phyloP scores from a whole-genome alignment of 1,140 invertebrate species.

The Calosoma granatense region DNA sequence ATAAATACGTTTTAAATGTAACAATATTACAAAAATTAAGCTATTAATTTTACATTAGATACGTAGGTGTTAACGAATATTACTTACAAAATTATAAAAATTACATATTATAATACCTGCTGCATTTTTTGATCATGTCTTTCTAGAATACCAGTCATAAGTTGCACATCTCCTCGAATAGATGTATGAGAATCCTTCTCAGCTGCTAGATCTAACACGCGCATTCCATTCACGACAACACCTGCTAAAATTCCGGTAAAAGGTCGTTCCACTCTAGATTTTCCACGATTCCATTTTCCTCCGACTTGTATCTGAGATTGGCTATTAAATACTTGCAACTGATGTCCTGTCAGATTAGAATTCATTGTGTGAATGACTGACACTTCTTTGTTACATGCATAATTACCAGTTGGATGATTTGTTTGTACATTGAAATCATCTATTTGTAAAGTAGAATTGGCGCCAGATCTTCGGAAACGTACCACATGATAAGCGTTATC shows the following conservation, averaged over 20 bases:
- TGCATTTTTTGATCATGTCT: constrained; percentile 70
- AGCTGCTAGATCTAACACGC: constrained; percentile 75
- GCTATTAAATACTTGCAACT: constrained; percentile 83
- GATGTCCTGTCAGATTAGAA: constrained; percentile 53
- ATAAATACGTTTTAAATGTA: background rate
- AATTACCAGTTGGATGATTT: constrained; percentile 62
- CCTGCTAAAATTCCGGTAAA: constrained; percentile 83
- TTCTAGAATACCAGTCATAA: constrained; percentile 61
- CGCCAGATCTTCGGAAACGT: constrained; percentile 75
- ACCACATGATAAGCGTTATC: constrained; percentile 91
- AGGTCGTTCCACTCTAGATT: constrained; percentile 60
- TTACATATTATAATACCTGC: constrained; percentile 44
- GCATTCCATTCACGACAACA: constrained; percentile 74
- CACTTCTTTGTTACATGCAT: constrained; percentile 19
- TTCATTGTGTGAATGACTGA: constrained; percentile 15
- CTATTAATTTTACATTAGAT: no score
- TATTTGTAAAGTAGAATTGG: constrained; percentile 84
- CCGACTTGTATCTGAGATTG: constrained; percentile 87
- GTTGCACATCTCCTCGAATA: constrained; percentile 61
- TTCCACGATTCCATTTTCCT: constrained; percentile 68
- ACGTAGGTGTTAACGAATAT: no score
- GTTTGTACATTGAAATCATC: constrained; percentile 82
- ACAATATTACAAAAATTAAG: no score
- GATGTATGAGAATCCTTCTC: constrained; percentile 64
- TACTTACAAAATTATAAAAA: background rate